These are phyloP conservation scores for Lasioglossum pauxillum DNA, from an alignment of 2,888 invertebrate genomes.

Conservation along the genomic window DNA sequence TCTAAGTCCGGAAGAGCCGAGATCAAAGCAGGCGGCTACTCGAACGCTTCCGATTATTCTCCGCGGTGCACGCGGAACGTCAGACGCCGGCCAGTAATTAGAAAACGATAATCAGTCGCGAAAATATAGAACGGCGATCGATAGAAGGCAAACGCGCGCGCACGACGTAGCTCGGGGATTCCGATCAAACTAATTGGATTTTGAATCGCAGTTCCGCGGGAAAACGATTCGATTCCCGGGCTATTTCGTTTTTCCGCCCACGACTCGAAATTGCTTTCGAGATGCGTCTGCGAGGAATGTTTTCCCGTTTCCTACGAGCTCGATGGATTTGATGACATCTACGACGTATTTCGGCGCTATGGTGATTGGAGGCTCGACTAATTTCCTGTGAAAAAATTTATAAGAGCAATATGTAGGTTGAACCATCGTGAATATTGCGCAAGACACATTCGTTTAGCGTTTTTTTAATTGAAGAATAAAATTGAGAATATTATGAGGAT, in stretches of 20 bases:
- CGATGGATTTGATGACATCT: neutral
- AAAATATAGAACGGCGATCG: slow-evolving; percentile 52
- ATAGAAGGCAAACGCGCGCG: slow-evolving; percentile 18
- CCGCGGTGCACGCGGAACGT: neutral
- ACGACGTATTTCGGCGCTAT: neutral
- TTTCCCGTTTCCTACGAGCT: neutral
- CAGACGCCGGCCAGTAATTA: slow-evolving; percentile 40
- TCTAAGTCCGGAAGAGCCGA: neutral
- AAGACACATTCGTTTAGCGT: neutral
- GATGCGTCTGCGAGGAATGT: neutral
- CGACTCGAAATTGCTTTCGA: slow-evolving; percentile 27
- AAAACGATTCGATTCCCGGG: slow-evolving; percentile 36
- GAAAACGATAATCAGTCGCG: slow-evolving; percentile 57
- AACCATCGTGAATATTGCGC: neutral
- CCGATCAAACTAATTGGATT: slow-evolving; percentile 54
- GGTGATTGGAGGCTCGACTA: neutral
- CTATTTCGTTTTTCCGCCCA: slow-evolving; percentile 1
- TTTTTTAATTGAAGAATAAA: too few relatives aligned
- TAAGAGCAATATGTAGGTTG: neutral
- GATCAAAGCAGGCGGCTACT: neutral
- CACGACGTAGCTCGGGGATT: neutral
- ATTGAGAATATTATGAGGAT: neutral
- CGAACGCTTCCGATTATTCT: slow-evolving; percentile 32
- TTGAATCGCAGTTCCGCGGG: slow-evolving; percentile 34
- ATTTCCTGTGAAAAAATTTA: neutral